Evolutionary conservation across 2,113 vertebrate genomes (phyloP).

Genomic region (Speoplatyrhinus poulsoni): DNA sequence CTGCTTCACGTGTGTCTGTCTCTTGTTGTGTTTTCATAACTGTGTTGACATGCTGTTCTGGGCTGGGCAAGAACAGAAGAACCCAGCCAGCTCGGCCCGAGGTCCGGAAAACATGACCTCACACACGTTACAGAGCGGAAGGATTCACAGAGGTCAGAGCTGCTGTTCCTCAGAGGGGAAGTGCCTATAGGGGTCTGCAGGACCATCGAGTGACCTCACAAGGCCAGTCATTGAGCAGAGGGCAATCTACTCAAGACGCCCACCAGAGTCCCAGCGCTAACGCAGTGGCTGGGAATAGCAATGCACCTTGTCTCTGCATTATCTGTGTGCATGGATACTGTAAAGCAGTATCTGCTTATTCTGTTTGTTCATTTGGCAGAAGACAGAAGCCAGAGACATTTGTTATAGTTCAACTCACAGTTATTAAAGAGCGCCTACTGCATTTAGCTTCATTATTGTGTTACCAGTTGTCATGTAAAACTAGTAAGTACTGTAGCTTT

Average conservation of each 20-base stretch:
- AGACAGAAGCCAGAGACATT: too few relatives aligned
- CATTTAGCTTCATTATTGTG: too few relatives aligned
- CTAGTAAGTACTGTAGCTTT: too few relatives aligned
- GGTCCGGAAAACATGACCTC: constrained; percentile 72
- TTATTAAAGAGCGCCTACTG: too few relatives aligned
- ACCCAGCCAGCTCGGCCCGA: constrained; percentile 17
- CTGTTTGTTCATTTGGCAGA: too few relatives aligned
- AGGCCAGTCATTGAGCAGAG: constrained; percentile 53
- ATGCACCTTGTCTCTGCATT: too few relatives aligned
- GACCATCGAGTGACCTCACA: constrained; percentile 67
- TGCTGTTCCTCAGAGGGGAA: constrained; percentile 64
- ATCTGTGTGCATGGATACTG: too few relatives aligned
- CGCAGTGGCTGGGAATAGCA: too few relatives aligned
- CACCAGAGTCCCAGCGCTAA: constrained; percentile 30
- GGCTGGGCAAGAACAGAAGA: constrained; percentile 53
- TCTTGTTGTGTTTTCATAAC: constrained; percentile 63
- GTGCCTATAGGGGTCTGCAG: constrained; percentile 49
- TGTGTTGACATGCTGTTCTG: constrained; percentile 57
- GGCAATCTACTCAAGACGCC: constrained; percentile 55
- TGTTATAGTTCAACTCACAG: too few relatives aligned
- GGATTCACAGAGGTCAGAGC: constrained; percentile 69
- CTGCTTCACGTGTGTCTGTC: constrained; percentile 32
- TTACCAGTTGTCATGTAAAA: too few relatives aligned
- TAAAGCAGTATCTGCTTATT: too few relatives aligned
- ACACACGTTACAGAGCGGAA: constrained; percentile 45